Percentiles rank a stretch among this genome's conserved stretches.
phyloP scores from a whole-genome alignment of 2,113 vertebrate species.

The Podarcis muralis region DNA sequence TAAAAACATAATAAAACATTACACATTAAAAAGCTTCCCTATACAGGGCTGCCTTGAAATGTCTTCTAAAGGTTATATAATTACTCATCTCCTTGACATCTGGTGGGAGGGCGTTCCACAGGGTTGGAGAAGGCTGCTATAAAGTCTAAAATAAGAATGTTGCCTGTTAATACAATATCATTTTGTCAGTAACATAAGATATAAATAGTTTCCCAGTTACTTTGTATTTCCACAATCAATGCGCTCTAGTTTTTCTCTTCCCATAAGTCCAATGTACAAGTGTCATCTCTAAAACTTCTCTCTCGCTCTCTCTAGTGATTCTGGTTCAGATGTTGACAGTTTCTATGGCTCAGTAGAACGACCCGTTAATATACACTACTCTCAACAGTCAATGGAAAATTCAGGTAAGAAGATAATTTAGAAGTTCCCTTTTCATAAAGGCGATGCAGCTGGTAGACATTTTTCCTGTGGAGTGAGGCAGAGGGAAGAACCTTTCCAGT shows the following conservation, averaged over 20 bases:
- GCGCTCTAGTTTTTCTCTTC: not conserved
- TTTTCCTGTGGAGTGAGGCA: too few species aligned
- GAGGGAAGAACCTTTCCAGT: too few species aligned
- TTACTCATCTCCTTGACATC: too few species aligned
- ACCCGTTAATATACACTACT: slow-evolving; percentile 85
- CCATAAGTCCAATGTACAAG: not conserved
- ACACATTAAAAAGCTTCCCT: too few species aligned
- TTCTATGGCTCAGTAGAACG: slow-evolving; percentile 91
- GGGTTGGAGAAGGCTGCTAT: not conserved
- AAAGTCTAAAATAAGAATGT: not conserved
- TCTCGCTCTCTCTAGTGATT: slow-evolving; percentile 77
- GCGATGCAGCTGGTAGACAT: not conserved
- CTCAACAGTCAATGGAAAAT: slow-evolving; percentile 76
- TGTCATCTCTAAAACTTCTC: not conserved
- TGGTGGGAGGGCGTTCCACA: too few species aligned
- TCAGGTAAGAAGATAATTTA: slow-evolving; percentile 75
- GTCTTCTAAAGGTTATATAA: too few species aligned
- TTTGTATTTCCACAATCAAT: not conserved
- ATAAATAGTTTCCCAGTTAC: not conserved
- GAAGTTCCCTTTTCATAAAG: not conserved
- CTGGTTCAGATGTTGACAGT: slow-evolving; percentile 88
- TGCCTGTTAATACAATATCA: not conserved
- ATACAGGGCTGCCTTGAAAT: too few species aligned
- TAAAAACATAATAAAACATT: too few species aligned
- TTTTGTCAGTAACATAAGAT: not conserved